These are phyloP conservation scores for Halcyon badia DNA, from an alignment of 2,797 vertebrate species.

Conservation along the genomic window DNA sequence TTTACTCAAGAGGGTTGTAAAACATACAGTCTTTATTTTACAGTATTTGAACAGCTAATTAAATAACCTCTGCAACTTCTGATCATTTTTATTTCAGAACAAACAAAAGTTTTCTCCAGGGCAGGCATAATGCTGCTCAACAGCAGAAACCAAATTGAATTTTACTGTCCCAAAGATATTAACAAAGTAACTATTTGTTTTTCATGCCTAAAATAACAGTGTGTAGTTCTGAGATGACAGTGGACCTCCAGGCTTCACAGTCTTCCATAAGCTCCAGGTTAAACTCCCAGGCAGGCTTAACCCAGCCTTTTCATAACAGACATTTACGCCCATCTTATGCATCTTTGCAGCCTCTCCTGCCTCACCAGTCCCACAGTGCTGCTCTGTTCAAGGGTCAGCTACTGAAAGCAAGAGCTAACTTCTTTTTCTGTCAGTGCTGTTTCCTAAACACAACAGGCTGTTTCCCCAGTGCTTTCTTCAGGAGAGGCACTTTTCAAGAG, in stretches of 20 bases:
- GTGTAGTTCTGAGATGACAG: background rate
- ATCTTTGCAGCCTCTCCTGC: background rate
- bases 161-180: background rate
- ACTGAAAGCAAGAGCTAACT: background rate
- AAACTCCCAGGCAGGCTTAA: background rate
- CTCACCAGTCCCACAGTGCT: background rate
- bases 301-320: background rate
- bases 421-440: background rate
- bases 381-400: background rate
- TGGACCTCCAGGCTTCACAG: background rate
- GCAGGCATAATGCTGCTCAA: background rate
- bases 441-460: background rate
- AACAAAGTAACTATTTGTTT: background rate
- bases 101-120: background rate
- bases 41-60: background rate
- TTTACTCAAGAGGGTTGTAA: background rate
- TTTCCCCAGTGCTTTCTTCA: background rate
- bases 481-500: background rate
- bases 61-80: background rate
- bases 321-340: rapidly evolving
- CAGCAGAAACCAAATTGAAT: background rate
- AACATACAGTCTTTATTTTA: background rate
- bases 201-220: background rate
- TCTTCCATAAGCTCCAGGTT: background rate
- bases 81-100: background rate